Evolutionary conservation across 1,140 invertebrate genomes (phyloP), one percentile per base, ranked within the genome.

Genomic region (Halictus rubicundus): DNA sequence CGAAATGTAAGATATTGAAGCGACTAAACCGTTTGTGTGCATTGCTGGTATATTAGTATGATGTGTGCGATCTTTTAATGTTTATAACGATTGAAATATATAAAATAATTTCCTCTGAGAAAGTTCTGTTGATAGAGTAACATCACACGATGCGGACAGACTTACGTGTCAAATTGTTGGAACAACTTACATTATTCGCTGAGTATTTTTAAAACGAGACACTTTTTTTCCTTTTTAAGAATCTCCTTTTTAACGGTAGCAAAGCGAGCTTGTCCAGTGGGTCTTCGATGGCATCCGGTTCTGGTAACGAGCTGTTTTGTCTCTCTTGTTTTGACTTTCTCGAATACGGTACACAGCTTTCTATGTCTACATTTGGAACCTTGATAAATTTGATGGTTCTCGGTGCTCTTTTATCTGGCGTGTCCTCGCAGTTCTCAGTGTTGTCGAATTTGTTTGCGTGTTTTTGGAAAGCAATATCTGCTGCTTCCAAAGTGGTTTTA

Each of bases 401-500:
- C 3, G 73, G 68, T 16, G 71, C 77, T 19, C 68, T 42, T n/a
- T 88, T 87, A 6, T 89, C 82, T 1, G 80, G 66, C 0, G 79
- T 57, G 9, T 86, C 85, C 1, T 85, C 85, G 14, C 84, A 64
- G 0, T 80, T 78, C 0, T 89, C 85, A 4, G 85, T 84, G 21
- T 93, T 93, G 63, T 93, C 88, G 42, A 93, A 93, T 68, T 92
- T 92, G 0, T 90, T 83, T 0, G 90, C 90, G 59, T 93, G 92
- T 49, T 88, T 87, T 65, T 90, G 89, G 57, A 92, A 93, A 12
- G 86, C 82, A 0, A 72, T 68, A 10, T 91, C 92, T 0, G 92
- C 91, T 0, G 82, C 88, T 6, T 89, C 89, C 59, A 93, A 59
- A 0, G 90, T 93, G 16, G 21, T 86, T 66, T 87, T 91, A 16